A percentile compares a stretch with the other conserved stretches of the same genome.
Evolutionary conservation across 1,140 invertebrate genomes (phyloP).

Genomic region (Drosophila athabasca): DNA sequence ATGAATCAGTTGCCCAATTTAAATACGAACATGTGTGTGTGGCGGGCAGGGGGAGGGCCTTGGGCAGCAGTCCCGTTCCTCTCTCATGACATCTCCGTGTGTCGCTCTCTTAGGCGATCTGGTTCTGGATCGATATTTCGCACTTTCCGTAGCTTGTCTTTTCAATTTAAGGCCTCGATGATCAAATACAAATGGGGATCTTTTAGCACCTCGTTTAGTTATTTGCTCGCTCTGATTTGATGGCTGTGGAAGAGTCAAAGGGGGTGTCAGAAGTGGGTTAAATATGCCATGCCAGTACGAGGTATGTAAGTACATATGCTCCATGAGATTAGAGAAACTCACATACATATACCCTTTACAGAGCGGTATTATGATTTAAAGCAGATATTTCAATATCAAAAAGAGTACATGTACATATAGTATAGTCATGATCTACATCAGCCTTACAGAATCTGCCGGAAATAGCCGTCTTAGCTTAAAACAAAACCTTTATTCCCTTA

Average conservation of each 20-base stretch:
- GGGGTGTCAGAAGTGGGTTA: neutral
- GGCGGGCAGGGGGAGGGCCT: conserved; percentile 7
- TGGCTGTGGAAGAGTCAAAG: conserved; percentile 18
- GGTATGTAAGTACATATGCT: no score
- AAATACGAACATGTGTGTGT: conserved; percentile 21
- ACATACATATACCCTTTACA: no score
- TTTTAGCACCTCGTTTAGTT: conserved; percentile 73
- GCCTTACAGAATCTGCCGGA: no score
- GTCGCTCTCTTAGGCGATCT: neutral
- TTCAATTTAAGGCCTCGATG: conserved; percentile 46
- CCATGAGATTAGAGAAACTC: no score
- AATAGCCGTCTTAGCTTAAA: no score
- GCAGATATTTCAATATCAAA: no score
- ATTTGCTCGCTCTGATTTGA: conserved; percentile 69
- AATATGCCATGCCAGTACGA: neutral
- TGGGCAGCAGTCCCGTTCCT: conserved; percentile 1
- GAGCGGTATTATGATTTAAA: no score
- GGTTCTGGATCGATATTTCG: conserved; percentile 34
- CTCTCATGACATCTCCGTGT: conserved; percentile 1
- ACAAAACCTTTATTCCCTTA: no score
- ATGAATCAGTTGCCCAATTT: conserved; percentile 71
- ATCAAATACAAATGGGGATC: conserved; percentile 47
- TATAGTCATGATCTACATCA: no score
- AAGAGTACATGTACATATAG: no score
- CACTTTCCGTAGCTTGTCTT: conserved; percentile 51